Conservation (phyloP, 35 echinoderm and acorn worm genomes). For the Amphiura filiformis region DNA sequence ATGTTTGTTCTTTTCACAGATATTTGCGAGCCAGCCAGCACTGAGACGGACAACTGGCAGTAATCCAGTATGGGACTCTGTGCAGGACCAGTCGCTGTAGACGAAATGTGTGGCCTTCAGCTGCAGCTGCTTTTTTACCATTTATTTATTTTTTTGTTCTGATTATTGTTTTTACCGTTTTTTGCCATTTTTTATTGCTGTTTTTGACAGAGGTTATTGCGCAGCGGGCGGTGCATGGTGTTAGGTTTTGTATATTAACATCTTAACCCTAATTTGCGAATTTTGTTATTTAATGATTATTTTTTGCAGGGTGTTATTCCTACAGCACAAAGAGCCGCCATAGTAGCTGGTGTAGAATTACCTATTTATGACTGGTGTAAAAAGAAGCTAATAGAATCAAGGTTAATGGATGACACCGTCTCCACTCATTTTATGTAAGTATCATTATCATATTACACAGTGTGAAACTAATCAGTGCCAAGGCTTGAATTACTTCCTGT, state of each 20-base stretch:
- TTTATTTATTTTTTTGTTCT: too few species aligned
- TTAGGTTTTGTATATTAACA: background rate
- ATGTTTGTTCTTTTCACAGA: too few species aligned
- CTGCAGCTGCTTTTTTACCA: too few species aligned
- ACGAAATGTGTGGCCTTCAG: too few species aligned
- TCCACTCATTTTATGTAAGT: conserved; percentile 91
- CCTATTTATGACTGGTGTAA: conserved; percentile 95
- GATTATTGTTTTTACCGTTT: background rate
- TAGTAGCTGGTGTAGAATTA: conserved; percentile 89
- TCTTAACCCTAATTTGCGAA: too few species aligned
- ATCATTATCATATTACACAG: background rate
- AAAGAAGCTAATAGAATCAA: conserved; percentile 62
- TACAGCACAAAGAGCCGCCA: conserved; percentile 92
- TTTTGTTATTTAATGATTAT: too few species aligned
- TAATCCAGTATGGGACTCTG: too few species aligned
- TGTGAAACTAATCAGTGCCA: background rate
- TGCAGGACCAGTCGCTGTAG: too few species aligned
- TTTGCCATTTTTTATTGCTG: background rate
- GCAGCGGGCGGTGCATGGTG: background rate
- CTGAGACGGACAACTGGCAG: too few species aligned
- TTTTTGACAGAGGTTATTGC: background rate
- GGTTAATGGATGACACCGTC: conserved; percentile 67
- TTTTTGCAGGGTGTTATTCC: conserved; percentile 78
- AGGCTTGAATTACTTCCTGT: too few species aligned
- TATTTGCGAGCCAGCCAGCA: too few species aligned